These are phyloP conservation scores for Eupithecia vulgata DNA, from an alignment of 2,888 invertebrate species.

Conservation along the genomic window DNA sequence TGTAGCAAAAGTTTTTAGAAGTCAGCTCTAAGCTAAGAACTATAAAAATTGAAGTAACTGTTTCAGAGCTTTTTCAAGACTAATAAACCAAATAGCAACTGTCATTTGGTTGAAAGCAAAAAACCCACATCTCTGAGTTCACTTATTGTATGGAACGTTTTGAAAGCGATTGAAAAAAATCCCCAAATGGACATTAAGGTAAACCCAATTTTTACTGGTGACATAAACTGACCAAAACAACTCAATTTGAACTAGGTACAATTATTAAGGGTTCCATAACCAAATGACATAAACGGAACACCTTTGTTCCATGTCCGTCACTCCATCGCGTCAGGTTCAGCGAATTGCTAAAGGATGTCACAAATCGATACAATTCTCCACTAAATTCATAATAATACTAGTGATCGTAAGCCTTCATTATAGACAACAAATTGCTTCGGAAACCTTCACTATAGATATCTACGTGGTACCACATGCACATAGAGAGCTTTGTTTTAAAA, in stretches of 20 bases:
- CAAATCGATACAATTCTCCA: no score
- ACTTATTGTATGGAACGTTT: conserved; percentile 72
- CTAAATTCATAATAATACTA: no score
- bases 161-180: conserved; percentile 67
- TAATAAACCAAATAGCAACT: not conserved
- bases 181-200: conserved; percentile 68
- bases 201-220: conserved; percentile 20
- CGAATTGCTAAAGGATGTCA: no score
- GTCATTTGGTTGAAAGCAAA: conserved; percentile 8
- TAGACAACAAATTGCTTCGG: no score
- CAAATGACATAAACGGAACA: not conserved
- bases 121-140: conserved; percentile 60
- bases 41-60: no score
- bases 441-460: no score
- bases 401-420: no score
- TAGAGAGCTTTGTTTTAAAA: no score
- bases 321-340: no score
- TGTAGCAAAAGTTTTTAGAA: not conserved
- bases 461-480: no score
- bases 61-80: conserved; percentile 26
- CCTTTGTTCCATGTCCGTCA: no score
- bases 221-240: not conserved
- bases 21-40: not conserved
- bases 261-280: not conserved
- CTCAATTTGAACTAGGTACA: not conserved